phyloP scores from a whole-genome alignment of 2,888 invertebrate genomes.

The Drosophila meridionalis region DNA sequence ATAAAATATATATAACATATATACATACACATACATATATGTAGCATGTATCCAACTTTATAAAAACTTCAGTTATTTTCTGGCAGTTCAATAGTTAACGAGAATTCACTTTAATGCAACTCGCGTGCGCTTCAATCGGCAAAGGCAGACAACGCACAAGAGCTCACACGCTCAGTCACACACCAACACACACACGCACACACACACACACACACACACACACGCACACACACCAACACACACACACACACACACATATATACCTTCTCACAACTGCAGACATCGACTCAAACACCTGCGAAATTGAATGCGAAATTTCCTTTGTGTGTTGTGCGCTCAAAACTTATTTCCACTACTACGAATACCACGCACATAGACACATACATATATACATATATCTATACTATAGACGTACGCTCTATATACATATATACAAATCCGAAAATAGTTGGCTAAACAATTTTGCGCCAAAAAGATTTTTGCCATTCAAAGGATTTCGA shows the following conservation, averaged over 20 bases:
- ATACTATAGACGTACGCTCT: slow-evolving; percentile 5
- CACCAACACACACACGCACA: not conserved
- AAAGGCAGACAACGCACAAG: slow-evolving; percentile 42
- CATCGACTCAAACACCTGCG: slow-evolving; percentile 70
- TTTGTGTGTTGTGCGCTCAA: slow-evolving; percentile 61
- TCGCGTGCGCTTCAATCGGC: slow-evolving; percentile 48
- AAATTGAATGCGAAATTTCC: slow-evolving; percentile 76
- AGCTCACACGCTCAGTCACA: not conserved
- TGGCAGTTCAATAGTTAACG: slow-evolving; percentile 45
- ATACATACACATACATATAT: no score
- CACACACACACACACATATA: slow-evolving; percentile 9
- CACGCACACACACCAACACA: not conserved
- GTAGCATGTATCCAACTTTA: not conserved
- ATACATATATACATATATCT: not conserved
- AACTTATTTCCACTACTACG: slow-evolving; percentile 59
- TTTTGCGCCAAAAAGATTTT: slow-evolving; percentile 68
- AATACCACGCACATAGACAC: slow-evolving; percentile 7
- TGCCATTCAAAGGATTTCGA: slow-evolving; percentile 64
- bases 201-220: not conserved
- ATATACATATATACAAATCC: slow-evolving; percentile 14
- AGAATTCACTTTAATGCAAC: slow-evolving; percentile 49
- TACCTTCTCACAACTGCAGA: slow-evolving; percentile 47
- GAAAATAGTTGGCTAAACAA: slow-evolving; percentile 72
- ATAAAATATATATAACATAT: no score
- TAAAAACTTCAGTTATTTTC: not conserved